Base-by-base conservation (phyloP, 2,888 invertebrate species). In the Agrenia bidenticulata region DNA sequence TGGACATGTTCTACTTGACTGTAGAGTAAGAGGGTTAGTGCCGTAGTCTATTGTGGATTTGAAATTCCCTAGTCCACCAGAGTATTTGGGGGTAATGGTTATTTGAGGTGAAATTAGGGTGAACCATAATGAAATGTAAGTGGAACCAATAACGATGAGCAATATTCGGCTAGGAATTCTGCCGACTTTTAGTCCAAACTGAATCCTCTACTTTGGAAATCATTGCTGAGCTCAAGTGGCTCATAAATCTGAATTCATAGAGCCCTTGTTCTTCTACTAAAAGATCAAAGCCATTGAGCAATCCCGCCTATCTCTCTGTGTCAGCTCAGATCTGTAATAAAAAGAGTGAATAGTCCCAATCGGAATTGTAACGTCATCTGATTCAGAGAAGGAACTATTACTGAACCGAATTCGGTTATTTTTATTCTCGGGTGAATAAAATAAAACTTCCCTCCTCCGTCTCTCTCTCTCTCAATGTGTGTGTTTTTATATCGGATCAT, bases 31-130 rank as follows among this genome's bases (percentile, higher is more conserved):
- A 45, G 15, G n/a, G 45, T 15, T 45, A 17, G 5, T 5, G 45
- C 7, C 45, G 45, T 17, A 45, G 45, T 45, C 15, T 45, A 45
- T 5, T 45, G 4, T 32, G 32, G 5, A 32, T 32, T 32, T 4
- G 4, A 32, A 32, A 32, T 32, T 32, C 32, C 32, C 5, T 4
- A 32, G 11, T 32, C 32, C 32, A 32, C 32, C 4, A 32, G 32
- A 32, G 32, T 4, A 32, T 32, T 32, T 51, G 51, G 51, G 2
- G 37, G 19, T 27, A 32, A 19, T 2, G 13, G 57, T 57, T 57
- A 57, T 57, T 57, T 57, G 57, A 57, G 57, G 57, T 57, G 55
- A 55, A 55, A 55, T 55, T 55, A 55, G 55, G 55, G 55, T 26
- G 39, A 57, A 57, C 57, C 57, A 41, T 57, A 57, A 57, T 57